Evolutionary conservation across 2,888 invertebrate genomes (phyloP), one percentile per base, ranked within the genome.

Genomic region (Cylloceria caligata): DNA sequence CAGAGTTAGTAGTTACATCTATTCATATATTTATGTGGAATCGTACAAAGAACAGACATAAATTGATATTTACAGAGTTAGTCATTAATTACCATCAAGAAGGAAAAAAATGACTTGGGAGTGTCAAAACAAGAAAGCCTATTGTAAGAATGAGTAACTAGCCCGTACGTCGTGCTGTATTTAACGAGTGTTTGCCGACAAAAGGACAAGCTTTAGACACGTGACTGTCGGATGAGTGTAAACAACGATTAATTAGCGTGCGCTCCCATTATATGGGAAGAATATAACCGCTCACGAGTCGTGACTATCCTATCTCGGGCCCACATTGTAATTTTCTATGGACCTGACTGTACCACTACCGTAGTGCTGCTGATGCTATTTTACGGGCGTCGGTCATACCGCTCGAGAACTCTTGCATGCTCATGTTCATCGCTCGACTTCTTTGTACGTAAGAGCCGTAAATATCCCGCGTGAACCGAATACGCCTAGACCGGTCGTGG

Each of bases 401-500:
- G 16, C 39, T 36, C 7, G 45, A 64, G 52, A 64, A n/a, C 57
- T 42, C 67, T 55, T 62, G 42, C 67, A 47, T 76, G 68, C 36
- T 69, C n/a, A 30, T 30, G 47, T 64, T 74, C 62, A 19, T 49
- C 16, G 52, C 47, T 67, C 57, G 57, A 73, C 55, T 67, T 67
- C 67, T 81, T 84, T 81, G 80, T 86, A 86, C 79, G 85, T 85
- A 83, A 84, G 80, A 83, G 39, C 42, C 39, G 30, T 65, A 65
- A 42, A 65, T 62, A 49, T 75, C 45, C 49, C 36, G 80, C 68
- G 75, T 57, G 75, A 85, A 86, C 78, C 77, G 87, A 86, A 87
- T 87, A 90, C 88, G 88, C 89, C 90, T 88, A 90, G 88, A 90
- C 90, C 90, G 90, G 90, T 90, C 88, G 87, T 82, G 71, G 74